Conservation (phyloP, 2,797 vertebrate species). For the Notoglanidium macrostoma region DNA sequence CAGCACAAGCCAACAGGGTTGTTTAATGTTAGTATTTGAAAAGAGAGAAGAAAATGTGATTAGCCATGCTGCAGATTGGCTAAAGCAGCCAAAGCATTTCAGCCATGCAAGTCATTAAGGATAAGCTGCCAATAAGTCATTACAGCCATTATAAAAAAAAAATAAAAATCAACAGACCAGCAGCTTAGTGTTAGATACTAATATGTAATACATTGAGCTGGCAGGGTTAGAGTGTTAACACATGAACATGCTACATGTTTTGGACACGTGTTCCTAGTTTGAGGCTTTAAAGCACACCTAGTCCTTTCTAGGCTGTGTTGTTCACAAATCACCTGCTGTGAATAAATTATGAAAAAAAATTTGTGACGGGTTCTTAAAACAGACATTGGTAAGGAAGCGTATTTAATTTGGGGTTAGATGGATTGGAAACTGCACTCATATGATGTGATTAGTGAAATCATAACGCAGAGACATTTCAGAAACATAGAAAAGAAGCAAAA, state of each 20-base stretch:
- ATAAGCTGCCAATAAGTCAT: slow-evolving; percentile 1
- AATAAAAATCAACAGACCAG: not conserved
- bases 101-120: not conserved
- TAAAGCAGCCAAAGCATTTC: not conserved
- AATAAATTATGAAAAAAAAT: not conserved
- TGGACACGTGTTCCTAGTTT: not conserved
- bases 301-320: not conserved
- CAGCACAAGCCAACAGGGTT: not conserved
- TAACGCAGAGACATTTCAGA: not conserved
- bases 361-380: not conserved
- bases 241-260: not conserved
- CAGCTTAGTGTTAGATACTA: slow-evolving; percentile 5
- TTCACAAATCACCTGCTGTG: not conserved
- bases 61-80: slow-evolving; percentile 3
- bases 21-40: not conserved
- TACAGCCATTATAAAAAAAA: not conserved
- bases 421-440: not conserved
- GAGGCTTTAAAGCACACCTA: not conserved
- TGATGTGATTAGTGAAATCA: not conserved
- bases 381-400: not conserved
- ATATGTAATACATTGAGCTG: not conserved
- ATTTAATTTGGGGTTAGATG: not conserved
- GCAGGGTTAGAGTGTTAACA: not conserved
- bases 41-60: slow-evolving; percentile 8
- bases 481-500: not conserved